phyloP scores from a whole-genome alignment of 2,888 invertebrate species.

The Agelastica alni region DNA sequence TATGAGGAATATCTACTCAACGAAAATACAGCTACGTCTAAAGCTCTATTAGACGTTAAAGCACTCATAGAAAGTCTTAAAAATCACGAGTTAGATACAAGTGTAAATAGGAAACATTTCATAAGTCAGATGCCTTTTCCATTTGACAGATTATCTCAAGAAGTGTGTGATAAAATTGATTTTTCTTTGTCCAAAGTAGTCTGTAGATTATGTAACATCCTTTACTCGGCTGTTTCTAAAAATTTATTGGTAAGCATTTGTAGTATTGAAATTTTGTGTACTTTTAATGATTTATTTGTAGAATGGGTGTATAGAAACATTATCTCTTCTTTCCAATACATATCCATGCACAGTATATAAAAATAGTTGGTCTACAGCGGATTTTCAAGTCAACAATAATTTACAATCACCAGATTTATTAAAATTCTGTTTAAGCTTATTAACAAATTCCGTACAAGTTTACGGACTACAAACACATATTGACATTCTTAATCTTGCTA shows the following conservation, averaged over 20 bases:
- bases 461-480: conserved; percentile 61
- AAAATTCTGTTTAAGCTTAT: conserved; percentile 52
- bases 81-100: conserved; percentile 32
- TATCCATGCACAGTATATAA: conserved; percentile 72
- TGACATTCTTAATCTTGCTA: conserved; percentile 59
- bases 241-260: conserved; percentile 65
- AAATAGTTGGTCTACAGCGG: conserved; percentile 65
- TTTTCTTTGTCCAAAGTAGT: conserved; percentile 64
- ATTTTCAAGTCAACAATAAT: conserved; percentile 20
- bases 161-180: conserved; percentile 53
- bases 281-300: conserved; percentile 46
- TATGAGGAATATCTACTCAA: conserved; percentile 57
- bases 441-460: conserved; percentile 59
- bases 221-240: conserved; percentile 69
- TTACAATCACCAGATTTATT: conserved; percentile 47
- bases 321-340: conserved; percentile 66
- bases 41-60: conserved; percentile 51
- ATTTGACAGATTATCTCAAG: conserved; percentile 51
- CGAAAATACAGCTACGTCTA: conserved; percentile 61
- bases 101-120: conserved; percentile 55
- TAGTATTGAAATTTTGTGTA: conserved; percentile 1
- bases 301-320: conserved; percentile 70
- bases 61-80: conserved; percentile 31
- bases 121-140: conserved; percentile 61
- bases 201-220: conserved; percentile 57